A percentile compares a stretch with the other conserved stretches of the same genome.
These are phyloP conservation scores for Taurulus bubalis DNA, from an alignment of 2,113 vertebrate genomes.

Conservation along the genomic window DNA sequence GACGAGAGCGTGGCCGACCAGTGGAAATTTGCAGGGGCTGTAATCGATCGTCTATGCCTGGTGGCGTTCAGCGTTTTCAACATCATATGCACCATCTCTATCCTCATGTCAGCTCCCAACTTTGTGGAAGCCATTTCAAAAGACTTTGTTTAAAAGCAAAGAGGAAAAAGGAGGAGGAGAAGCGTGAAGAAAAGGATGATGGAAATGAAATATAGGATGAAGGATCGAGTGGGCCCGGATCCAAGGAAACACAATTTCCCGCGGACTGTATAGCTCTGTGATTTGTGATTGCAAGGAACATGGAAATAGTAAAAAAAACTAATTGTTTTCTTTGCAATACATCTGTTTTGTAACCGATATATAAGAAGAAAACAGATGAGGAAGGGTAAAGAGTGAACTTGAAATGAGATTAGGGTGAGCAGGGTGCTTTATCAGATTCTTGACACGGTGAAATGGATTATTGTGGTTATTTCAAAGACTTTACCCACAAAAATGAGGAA, in stretches of 20 bases:
- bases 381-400: constrained; percentile 28
- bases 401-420: constrained; percentile 45
- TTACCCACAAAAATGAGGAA: constrained; percentile 42
- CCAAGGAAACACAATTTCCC: constrained; percentile 69
- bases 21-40: constrained; percentile 87
- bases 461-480: constrained; percentile 53
- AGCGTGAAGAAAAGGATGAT: constrained; percentile 35
- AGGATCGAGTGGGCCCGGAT: constrained; percentile 51
- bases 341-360: constrained; percentile 64
- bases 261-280: constrained; percentile 47
- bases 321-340: constrained; percentile 68
- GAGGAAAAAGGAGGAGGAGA: constrained; percentile 13
- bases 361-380: constrained; percentile 53
- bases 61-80: constrained; percentile 88
- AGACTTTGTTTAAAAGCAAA: constrained; percentile 82
- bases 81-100: constrained; percentile 88
- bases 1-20: constrained; percentile 76
- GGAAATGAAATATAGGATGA: constrained; percentile 55
- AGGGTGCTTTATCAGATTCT: constrained; percentile 62
- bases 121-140: constrained; percentile 87
- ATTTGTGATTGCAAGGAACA: constrained; percentile 61
- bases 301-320: constrained; percentile 48
- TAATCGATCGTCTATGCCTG: constrained; percentile 86
- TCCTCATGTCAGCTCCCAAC: constrained; percentile 88
- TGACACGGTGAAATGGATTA: constrained; percentile 56